These are phyloP conservation scores for Rhaphigaster nebulosa DNA, from an alignment of 2,888 invertebrate genomes.

Conservation along the genomic window DNA sequence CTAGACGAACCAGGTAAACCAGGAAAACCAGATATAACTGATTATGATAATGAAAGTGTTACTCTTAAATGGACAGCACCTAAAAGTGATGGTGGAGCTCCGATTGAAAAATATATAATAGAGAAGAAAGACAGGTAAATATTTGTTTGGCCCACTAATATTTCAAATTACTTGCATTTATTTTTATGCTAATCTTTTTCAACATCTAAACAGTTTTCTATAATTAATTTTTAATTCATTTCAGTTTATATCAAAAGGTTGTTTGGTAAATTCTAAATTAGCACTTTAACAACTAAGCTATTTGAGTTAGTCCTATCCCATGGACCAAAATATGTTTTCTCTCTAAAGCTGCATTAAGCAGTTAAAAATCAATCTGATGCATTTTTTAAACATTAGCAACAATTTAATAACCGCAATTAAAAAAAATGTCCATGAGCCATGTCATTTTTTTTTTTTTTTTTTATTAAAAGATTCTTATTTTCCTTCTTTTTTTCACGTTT, in stretches of 20 bases:
- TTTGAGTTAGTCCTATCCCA: too few species aligned
- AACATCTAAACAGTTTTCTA: not conserved
- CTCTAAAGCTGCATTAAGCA: too few species aligned
- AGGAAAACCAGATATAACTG: slow-evolving; percentile 89
- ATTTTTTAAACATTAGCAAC: too few species aligned
- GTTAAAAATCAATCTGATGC: too few species aligned
- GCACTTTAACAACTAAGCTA: not conserved
- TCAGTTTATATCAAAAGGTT: not conserved
- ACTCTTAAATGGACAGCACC: slow-evolving; percentile 93
- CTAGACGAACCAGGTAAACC: slow-evolving; percentile 90
- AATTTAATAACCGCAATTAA: too few species aligned
- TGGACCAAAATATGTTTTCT: too few species aligned
- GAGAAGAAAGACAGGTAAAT: slow-evolving; percentile 87
- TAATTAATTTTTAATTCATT: not conserved
- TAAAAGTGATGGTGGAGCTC: slow-evolving; percentile 89
- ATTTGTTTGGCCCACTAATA: not conserved
- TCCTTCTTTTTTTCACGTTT: too few species aligned
- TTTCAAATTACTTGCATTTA: not conserved
- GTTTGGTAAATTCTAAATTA: not conserved
- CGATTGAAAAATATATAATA: slow-evolving; percentile 92
- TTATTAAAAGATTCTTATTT: too few species aligned
- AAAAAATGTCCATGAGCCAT: too few species aligned
- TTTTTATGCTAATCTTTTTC: not conserved
- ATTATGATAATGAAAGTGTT: slow-evolving; percentile 95
- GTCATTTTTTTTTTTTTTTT: too few species aligned